These are phyloP conservation scores for Alosa alosa DNA, from an alignment of 2,113 vertebrate genomes.

Conservation along the genomic window DNA sequence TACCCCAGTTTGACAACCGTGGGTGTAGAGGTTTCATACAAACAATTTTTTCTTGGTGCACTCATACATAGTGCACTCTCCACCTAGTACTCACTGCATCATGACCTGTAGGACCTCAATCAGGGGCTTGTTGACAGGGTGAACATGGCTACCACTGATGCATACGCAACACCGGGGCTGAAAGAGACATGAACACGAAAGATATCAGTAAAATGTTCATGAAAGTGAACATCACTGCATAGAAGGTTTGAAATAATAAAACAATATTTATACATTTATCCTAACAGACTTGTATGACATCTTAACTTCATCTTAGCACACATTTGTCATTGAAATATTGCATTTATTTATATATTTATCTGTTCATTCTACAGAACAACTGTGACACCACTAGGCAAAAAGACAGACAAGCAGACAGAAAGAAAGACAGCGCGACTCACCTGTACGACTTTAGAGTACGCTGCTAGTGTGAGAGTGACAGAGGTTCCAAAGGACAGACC, in stretches of 20 bases:
- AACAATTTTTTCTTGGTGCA: no score
- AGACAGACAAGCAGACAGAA: not conserved
- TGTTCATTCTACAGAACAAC: no score
- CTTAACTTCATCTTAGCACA: not conserved
- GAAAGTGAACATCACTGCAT: not conserved
- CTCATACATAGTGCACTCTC: no score
- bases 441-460: slow-evolving; percentile 44
- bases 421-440: slow-evolving; percentile 39
- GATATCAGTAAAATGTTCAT: no score
- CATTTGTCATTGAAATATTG: no score
- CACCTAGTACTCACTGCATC: slow-evolving; percentile 20
- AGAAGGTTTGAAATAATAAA: no score
- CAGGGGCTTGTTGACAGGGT: accelerated
- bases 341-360: no score
- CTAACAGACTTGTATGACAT: not conserved
- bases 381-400: not conserved
- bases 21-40: no score
- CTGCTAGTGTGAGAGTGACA: slow-evolving; percentile 47
- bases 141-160: slow-evolving; percentile 55
- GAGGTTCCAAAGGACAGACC: slow-evolving; percentile 62
- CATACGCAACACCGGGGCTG: slow-evolving; percentile 69
- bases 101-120: accelerated
- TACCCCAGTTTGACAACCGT: no score
- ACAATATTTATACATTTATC: not conserved
- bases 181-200: slow-evolving; percentile 12